Percentiles rank a stretch among this genome's conserved stretches.
These are phyloP conservation scores for Brevimyrus niger DNA, from an alignment of 2,113 vertebrate genomes.

Conservation along the genomic window DNA sequence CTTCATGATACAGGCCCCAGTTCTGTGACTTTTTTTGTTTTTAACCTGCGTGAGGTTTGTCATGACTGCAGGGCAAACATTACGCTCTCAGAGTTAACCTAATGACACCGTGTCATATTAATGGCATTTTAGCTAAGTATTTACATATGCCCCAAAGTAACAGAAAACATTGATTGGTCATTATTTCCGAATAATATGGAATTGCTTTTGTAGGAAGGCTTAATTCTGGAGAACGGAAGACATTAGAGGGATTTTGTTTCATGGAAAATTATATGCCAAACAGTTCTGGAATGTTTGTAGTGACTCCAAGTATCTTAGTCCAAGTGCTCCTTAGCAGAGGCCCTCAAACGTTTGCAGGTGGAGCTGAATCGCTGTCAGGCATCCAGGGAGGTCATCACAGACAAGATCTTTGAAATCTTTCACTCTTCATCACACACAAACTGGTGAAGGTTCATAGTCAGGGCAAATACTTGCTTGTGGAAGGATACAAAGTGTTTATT, in stretches of 20 bases:
- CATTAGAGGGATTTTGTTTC: conserved; percentile 50
- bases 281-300: conserved; percentile 50
- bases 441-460: conserved; percentile 12
- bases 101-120: conserved; percentile 45
- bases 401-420: conserved; percentile 33
- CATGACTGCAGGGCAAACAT: conserved; percentile 37
- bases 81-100: conserved; percentile 40
- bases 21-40: conserved; percentile 34
- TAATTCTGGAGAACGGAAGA: conserved; percentile 51
- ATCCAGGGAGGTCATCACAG: conserved; percentile 44
- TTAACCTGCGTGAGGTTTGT: conserved; percentile 44
- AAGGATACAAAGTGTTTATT: neutral
- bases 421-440: conserved; percentile 29
- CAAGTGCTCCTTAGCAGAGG: conserved; percentile 36
- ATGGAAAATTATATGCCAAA: conserved; percentile 54
- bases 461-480: conserved; percentile 1
- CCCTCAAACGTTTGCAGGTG: conserved; percentile 55
- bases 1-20: neutral
- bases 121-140: conserved; percentile 42
- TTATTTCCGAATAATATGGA: conserved; percentile 42
- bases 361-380: conserved; percentile 40
- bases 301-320: conserved; percentile 42
- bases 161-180: conserved; percentile 35
- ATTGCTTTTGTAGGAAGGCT: conserved; percentile 42
- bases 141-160: conserved; percentile 48